phyloP scores from a whole-genome alignment of 2,888 invertebrate genomes.

The Stegophylla sp. region DNA sequence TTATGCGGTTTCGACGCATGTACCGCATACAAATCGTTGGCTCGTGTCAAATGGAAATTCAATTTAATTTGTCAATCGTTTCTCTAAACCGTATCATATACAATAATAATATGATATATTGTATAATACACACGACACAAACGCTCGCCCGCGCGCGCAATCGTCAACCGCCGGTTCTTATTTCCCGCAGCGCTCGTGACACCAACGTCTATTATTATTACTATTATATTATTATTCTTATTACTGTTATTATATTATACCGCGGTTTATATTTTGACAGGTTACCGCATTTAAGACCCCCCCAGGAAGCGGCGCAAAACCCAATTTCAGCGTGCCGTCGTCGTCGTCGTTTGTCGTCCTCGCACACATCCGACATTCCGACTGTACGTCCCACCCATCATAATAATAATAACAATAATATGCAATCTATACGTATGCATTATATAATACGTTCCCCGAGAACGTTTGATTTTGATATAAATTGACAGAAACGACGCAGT shows the following conservation, averaged over 20 bases:
- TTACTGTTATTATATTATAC: background rate
- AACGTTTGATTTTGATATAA: background rate
- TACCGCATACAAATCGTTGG: background rate
- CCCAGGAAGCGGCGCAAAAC: background rate
- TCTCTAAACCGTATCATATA: background rate
- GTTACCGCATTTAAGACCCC: conserved; percentile 12
- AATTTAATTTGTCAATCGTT: conserved; percentile 35
- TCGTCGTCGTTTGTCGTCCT: too few relatives aligned
- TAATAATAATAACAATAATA: too few relatives aligned
- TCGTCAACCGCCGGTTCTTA: background rate
- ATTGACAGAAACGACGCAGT: background rate
- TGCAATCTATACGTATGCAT: background rate
- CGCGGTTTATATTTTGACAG: conserved; percentile 22
- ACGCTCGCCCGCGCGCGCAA: background rate
- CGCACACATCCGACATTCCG: background rate
- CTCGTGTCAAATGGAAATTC: conserved; percentile 37
- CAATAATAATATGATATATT: background rate
- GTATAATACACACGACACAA: background rate
- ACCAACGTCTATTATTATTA: background rate
- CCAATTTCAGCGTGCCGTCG: background rate
- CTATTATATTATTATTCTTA: background rate
- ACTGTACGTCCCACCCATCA: background rate
- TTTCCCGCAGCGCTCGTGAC: background rate
- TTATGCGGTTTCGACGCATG: too few relatives aligned
- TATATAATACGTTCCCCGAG: background rate